Percentiles rank a stretch among this genome's conserved stretches.
These are phyloP conservation scores for Drosophila cardini DNA, from an alignment of 1,140 invertebrate genomes.

Conservation along the genomic window DNA sequence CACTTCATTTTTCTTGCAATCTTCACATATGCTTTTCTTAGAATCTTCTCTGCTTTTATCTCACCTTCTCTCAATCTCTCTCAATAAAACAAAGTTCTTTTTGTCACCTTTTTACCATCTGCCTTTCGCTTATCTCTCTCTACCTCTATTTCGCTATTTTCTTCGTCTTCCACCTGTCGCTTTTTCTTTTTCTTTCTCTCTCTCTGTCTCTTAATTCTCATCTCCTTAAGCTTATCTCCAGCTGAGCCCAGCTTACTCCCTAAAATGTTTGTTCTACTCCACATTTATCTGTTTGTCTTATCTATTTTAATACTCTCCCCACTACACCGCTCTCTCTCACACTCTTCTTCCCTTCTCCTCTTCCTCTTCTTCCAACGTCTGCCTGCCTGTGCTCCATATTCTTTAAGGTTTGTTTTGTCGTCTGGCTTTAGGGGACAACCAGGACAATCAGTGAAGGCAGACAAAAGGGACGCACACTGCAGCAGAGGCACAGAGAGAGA, in stretches of 20 bases:
- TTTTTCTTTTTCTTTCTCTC: neutral
- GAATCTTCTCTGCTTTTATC: no score
- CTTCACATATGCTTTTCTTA: no score
- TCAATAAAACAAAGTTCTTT: no score
- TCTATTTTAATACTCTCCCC: neutral
- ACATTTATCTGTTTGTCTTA: constrained; percentile 9
- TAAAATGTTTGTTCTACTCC: constrained; percentile 10
- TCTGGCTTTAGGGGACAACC: constrained; percentile 41
- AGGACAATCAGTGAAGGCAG: constrained; percentile 43
- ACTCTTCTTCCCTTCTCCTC: neutral
- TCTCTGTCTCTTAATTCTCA: neutral
- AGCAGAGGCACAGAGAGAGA: constrained; percentile 6
- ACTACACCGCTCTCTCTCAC: neutral
- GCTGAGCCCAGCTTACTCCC: constrained; percentile 8
- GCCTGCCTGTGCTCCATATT: constrained; percentile 22
- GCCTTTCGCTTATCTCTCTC: neutral
- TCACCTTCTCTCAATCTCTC: no score
- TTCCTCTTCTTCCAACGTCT: neutral
- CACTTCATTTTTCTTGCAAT: no score
- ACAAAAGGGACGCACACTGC: constrained; percentile 27
- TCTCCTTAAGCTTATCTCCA: neutral
- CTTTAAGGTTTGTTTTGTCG: constrained; percentile 52
- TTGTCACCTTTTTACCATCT: neutral
- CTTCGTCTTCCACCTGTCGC: neutral
- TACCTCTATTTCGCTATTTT: no score